These are phyloP conservation scores for Sebastolobus altivelis DNA, from an alignment of 2,797 vertebrate genomes.

Conservation along the genomic window DNA sequence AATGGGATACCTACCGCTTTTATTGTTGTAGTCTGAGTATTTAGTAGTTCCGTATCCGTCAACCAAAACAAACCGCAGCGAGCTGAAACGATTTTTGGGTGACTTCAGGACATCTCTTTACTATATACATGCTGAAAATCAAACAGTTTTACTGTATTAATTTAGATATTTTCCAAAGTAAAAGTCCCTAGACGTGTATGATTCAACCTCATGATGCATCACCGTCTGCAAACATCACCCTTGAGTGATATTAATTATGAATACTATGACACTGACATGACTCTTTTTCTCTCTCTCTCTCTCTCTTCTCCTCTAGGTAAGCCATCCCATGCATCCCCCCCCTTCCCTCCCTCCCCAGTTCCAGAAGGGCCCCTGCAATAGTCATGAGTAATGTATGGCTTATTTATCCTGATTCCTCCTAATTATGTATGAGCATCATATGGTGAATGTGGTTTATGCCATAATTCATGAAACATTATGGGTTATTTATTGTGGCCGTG, in stretches of 20 bases:
- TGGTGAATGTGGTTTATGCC: conserved; percentile 48
- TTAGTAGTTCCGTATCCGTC: too few species aligned
- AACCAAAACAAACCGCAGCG: too few species aligned
- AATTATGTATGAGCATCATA: conserved; percentile 59
- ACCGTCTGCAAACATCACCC: conserved; percentile 30
- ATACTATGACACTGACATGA: conserved; percentile 51
- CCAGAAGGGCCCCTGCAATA: conserved; percentile 46
- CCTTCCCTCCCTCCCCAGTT: conserved; percentile 7
- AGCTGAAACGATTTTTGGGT: too few species aligned
- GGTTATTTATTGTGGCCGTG: conserved; percentile 60
- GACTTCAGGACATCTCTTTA: too few species aligned
- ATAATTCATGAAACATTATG: conserved; percentile 51
- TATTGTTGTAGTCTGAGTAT: too few species aligned
- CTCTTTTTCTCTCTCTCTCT: conserved; percentile 38
- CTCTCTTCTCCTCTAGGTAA: conserved; percentile 76
- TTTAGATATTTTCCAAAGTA: too few species aligned
- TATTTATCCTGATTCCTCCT: conserved; percentile 59
- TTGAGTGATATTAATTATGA: conserved; percentile 61
- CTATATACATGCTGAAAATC: too few species aligned
- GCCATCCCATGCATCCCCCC: conserved; percentile 34
- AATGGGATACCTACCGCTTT: conserved; percentile 20
- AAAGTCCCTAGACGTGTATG: too few species aligned
- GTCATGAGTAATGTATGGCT: conserved; percentile 79
- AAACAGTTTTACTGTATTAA: too few species aligned
- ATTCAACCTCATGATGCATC: neutral